phyloP scores from a whole-genome alignment of 1,140 invertebrate species.

The Venturia canescens region DNA sequence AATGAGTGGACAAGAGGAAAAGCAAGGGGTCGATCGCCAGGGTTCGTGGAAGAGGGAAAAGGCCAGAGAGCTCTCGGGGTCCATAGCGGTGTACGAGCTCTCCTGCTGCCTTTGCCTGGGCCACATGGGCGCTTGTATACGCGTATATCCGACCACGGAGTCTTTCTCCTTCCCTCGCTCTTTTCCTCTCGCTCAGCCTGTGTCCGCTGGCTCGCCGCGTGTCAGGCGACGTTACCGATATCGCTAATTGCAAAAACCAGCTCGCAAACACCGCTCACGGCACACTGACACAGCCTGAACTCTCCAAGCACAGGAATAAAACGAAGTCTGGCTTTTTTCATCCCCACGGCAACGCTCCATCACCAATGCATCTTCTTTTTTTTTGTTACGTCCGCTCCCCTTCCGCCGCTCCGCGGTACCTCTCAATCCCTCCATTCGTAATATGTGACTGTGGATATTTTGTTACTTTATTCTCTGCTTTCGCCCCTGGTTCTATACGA shows the following conservation, averaged over 20 bases:
- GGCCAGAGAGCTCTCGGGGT: not conserved
- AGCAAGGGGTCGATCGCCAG: slow-evolving; percentile 6
- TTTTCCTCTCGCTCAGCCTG: no score
- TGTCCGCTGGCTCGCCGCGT: slow-evolving; percentile 44
- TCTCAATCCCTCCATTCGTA: no score
- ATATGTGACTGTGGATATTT: not conserved
- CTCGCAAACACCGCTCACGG: slow-evolving; percentile 51
- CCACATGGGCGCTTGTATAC: not conserved
- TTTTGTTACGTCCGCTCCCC: slow-evolving; percentile 7
- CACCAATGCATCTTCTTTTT: slow-evolving; percentile 41
- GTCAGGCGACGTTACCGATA: slow-evolving; percentile 65
- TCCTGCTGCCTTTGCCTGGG: not conserved
- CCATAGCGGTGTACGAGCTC: not conserved
- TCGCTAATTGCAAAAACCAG: slow-evolving; percentile 70
- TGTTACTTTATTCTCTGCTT: slow-evolving; percentile 1
- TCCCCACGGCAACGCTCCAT: slow-evolving; percentile 20
- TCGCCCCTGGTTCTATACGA: not conserved
- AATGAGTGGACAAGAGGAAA: slow-evolving; percentile 8
- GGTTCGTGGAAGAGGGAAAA: slow-evolving; percentile 3
- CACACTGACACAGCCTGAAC: not conserved
- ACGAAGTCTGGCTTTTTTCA: slow-evolving; percentile 25
- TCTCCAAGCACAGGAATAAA: not conserved
- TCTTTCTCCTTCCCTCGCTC: no score
- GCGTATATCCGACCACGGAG: slow-evolving; percentile 26
- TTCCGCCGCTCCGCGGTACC: no score